Evolutionary conservation across 2,888 invertebrate genomes (phyloP).

Genomic region (Amaurobius ferox): DNA sequence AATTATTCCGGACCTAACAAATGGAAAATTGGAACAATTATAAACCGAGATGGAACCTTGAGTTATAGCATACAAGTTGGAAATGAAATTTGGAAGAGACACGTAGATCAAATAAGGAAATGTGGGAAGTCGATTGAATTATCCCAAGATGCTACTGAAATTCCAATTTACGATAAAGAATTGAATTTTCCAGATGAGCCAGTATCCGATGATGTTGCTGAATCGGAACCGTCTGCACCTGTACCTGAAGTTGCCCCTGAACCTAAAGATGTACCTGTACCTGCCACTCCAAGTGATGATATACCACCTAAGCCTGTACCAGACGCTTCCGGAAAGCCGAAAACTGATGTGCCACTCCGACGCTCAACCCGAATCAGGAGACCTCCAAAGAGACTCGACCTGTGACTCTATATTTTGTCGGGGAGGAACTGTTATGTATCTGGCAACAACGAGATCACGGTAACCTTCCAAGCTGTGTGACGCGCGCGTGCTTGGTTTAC

Average conservation of each 20-base stretch:
- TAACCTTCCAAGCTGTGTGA: no score
- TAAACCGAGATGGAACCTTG: conserved; percentile 27
- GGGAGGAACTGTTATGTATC: no score
- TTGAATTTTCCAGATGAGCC: conserved; percentile 43
- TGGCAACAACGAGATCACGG: no score
- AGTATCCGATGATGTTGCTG: conserved; percentile 47
- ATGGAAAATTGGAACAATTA: conserved; percentile 47
- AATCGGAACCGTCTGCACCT: conserved; percentile 36
- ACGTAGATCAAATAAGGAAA: conserved; percentile 41
- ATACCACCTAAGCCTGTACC: no score
- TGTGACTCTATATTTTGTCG: no score
- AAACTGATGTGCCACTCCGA: conserved; percentile 33
- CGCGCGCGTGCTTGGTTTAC: no score
- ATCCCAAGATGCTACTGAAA: conserved; percentile 44
- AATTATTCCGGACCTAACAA: conserved; percentile 37
- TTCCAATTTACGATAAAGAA: conserved; percentile 43
- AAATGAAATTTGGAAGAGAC: conserved; percentile 44
- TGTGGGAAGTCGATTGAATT: conserved; percentile 45
- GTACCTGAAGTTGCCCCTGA: conserved; percentile 19
- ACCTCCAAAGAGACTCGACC: conserved; percentile 39
- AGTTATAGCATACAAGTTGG: conserved; percentile 39
- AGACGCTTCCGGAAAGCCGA: no score
- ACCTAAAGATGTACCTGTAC: conserved; percentile 29
- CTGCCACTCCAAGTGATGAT: no score
- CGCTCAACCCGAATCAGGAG: conserved; percentile 35